Base-by-base conservation (phyloP, 23 tunicate genomes). In the Phallusia fumigata region DNA sequence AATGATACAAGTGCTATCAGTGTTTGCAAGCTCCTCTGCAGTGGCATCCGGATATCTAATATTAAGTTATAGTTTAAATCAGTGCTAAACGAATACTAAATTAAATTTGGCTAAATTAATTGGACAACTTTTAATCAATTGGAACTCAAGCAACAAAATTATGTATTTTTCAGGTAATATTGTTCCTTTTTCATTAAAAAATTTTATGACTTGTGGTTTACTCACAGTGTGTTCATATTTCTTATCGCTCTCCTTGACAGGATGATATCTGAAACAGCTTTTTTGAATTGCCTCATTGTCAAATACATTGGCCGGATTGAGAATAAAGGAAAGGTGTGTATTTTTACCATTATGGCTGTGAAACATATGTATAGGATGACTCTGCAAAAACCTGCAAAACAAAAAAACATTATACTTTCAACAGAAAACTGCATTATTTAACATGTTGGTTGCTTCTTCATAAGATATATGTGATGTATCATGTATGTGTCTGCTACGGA, bases 251-350 rank as follows among this genome's bases (percentile, higher is more conserved):
- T 80, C 49, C 99, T 77, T 30, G 99, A 96, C 26, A 96, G 75
- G 15, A 96, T 82, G 31, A 96, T 96, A 40, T 96, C 99, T 0
- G 90, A 78, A 22, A 96, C 76, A 15, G 96, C 90, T 79, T 96
- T 96, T 83, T 91, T 91, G 88, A 96, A 96, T 78, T 88, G 92
- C 13, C 99, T 75, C 90, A 96, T 88, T 3, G 99, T 88, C 19
- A 96, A 82, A 79, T 96, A 96, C 99, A 96, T 91, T n/a, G 99
- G 99, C 36, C 99, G 93, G 24, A 96, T 84, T 26, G 95, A 96
- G 73, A 96, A 96, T 65, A 96, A 53, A 22, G 99, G 99, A 49
- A 96, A 91, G 6, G 99, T 91, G 86, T 91, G 93, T 31, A 96
- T 84, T 83, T 96, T 91, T 8, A 88, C 77, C 96, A 96, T 91